These are phyloP conservation scores for Mechanitis messenoides DNA, from an alignment of 2,888 invertebrate species.

Conservation along the genomic window DNA sequence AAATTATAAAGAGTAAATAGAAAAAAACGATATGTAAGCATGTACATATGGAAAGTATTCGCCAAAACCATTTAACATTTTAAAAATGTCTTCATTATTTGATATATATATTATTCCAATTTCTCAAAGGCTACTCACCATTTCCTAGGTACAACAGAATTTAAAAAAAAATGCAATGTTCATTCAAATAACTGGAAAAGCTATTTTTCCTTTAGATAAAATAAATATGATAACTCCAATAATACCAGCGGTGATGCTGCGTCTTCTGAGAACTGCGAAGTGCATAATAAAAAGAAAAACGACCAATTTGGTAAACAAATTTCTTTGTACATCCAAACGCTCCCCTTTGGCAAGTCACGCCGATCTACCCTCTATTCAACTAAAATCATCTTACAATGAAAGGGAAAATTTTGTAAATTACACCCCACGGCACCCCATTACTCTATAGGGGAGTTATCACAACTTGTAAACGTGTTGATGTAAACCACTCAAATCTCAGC, in stretches of 20 bases:
- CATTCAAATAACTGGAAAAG: no score
- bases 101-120: no score
- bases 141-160: no score
- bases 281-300: constrained; percentile 5
- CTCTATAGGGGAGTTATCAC: constrained; percentile 45
- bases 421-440: constrained; percentile 61
- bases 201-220: no score
- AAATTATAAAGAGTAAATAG: no score
- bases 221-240: no score
- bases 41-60: no score
- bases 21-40: no score
- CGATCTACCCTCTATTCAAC: constrained; percentile 50
- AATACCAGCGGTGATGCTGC: neutral
- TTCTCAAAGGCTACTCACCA: no score
- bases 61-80: no score
- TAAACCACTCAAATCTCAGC: constrained; percentile 15
- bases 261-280: constrained; percentile 1
- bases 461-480: constrained; percentile 27
- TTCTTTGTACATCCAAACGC: constrained; percentile 11
- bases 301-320: constrained; percentile 8
- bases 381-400: constrained; percentile 63
- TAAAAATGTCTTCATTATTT: no score
- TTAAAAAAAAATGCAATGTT: no score
- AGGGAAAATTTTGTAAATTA: constrained; percentile 66
- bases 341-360: constrained; percentile 55